A percentile compares a stretch with the other conserved stretches of the same genome.
Evolutionary conservation across 2,888 invertebrate species (phyloP).

Genomic region (Eilema griseolum): DNA sequence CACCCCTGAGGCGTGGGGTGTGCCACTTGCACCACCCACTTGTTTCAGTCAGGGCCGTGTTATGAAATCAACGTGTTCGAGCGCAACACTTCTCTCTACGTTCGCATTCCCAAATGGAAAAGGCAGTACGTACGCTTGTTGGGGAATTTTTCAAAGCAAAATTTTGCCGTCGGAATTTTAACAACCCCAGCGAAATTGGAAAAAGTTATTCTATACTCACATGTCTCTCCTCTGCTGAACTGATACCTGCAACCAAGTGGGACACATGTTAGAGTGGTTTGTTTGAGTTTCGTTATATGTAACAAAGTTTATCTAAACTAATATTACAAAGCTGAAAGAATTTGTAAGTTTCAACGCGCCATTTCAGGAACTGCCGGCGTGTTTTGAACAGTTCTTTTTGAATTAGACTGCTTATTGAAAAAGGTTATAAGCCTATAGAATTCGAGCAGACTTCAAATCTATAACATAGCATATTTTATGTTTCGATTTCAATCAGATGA

Average conservation of each 20-base stretch:
- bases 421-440: background rate
- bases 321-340: conserved; percentile 10
- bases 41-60: conserved; percentile 82
- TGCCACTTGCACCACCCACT: conserved; percentile 84
- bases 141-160: conserved; percentile 79
- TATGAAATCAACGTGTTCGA: conserved; percentile 87
- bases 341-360: background rate
- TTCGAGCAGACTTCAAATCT: background rate
- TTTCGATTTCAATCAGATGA: background rate
- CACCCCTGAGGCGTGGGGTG: conserved; percentile 65
- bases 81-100: conserved; percentile 78
- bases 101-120: conserved; percentile 83
- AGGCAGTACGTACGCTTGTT: conserved; percentile 68
- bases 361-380: background rate
- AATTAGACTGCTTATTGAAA: background rate
- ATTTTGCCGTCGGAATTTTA: conserved; percentile 74
- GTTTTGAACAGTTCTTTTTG: background rate
- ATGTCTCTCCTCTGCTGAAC: conserved; percentile 85
- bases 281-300: conserved; percentile 27
- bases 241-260: conserved; percentile 79
- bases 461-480: background rate
- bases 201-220: conserved; percentile 80
- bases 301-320: conserved; percentile 19
- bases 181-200: conserved; percentile 70
- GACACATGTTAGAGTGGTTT: conserved; percentile 35